Evolutionary conservation across 2,888 invertebrate species (phyloP), one percentile per base, ranked within the genome.

Genomic region (Tuberolachnus salignus): DNA sequence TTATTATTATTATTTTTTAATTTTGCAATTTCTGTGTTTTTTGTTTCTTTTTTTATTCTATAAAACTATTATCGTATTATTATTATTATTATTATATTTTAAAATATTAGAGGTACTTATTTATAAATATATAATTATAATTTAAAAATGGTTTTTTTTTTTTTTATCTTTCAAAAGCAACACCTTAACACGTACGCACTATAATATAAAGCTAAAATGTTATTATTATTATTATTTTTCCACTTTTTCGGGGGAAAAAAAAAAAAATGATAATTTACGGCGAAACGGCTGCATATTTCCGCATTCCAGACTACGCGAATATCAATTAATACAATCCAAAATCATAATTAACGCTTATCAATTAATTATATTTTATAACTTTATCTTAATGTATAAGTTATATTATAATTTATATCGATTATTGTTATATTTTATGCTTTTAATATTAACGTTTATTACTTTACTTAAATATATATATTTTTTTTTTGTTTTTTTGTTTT

Each of bases 1-100:
- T 63, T 71, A 57, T 64, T 73, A 66, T 74, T 66, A 66, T 74
- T 74, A 74, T 11, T 64, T 64, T 66, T 61, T 49, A 23, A 55
- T 73, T 73, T 19, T 63, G 51, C 61, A 46, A 63, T 14, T 49
- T 26, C 9, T 49, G 14, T 26, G 9, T 26, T 72, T 49, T 16
- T 49, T 49, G 3, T 66, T 64, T 49, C 3, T n/a, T 67, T 67
- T 53, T 51, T 69, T 26, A 9, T 23, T 34, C n/a, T 14, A 44
- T 61, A 34, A 51, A 63, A 51, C 53, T 73, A 73, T 63, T 53
- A 73, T 63, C 51, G 11, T 67, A 49, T 57, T 4, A n/a, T 55
- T 55, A 49, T 49, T 72, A 72, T 49, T 49, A 72, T 72, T 16
- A n/a, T n/a, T n/a, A n/a, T 8, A n/a, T n/a, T n/a, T 34, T 73